phyloP scores from a whole-genome alignment of 2,888 invertebrate genomes.

The Tanypteryx hageni region DNA sequence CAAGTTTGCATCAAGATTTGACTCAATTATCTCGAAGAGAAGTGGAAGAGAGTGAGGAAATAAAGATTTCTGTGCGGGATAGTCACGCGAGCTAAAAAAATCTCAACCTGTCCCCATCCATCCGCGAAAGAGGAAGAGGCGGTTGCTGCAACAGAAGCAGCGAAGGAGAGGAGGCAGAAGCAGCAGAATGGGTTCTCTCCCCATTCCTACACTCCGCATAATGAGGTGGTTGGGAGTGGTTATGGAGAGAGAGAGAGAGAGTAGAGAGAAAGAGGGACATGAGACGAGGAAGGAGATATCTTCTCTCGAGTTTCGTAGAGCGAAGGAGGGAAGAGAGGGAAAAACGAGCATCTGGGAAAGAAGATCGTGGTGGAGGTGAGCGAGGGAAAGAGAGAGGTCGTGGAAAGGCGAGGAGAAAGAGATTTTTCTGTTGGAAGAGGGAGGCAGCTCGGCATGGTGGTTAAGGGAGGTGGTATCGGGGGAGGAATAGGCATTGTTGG shows the following conservation, averaged over 20 bases:
- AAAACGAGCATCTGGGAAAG: constrained; percentile 4
- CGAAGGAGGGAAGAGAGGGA: not conserved
- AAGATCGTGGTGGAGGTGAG: constrained; percentile 29
- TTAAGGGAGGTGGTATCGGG: not conserved
- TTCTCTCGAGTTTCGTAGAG: not conserved
- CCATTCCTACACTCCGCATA: not conserved
- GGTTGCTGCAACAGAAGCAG: not conserved
- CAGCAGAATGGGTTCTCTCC: not conserved
- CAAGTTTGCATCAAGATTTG: too few relatives aligned
- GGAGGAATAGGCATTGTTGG: not conserved
- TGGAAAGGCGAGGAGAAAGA: not conserved
- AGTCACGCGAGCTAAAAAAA: constrained; percentile 42
- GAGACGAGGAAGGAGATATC: not conserved
- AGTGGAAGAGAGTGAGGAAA: not conserved
- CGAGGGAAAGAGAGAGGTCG: constrained; percentile 5
- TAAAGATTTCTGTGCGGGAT: constrained; percentile 21
- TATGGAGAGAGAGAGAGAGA: not conserved
- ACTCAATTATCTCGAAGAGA: too few relatives aligned
- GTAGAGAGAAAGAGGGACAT: not conserved
- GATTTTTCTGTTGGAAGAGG: not conserved
- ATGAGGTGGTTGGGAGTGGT: constrained; percentile 22
- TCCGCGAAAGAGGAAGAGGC: constrained; percentile 5
- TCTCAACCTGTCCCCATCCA: not conserved
- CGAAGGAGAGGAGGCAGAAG: constrained; percentile 4
- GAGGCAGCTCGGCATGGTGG: not conserved